Evolutionary conservation across 1,140 invertebrate genomes (phyloP).

Genomic region (Atopsyche davidsoni): DNA sequence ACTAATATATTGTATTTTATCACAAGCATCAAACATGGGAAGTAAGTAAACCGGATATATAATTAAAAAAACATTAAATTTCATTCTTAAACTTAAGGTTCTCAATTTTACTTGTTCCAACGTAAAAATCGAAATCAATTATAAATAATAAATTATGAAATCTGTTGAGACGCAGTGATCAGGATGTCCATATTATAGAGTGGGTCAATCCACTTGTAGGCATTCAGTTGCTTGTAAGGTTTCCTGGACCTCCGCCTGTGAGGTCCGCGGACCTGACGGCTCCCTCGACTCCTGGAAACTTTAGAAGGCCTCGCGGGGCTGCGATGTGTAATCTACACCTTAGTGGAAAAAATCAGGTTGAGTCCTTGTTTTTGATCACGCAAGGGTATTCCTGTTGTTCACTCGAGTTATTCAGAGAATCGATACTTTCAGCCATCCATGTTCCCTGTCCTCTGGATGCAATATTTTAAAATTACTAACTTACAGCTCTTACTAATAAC

Average conservation of each 20-base stretch:
- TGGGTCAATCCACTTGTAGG: no score
- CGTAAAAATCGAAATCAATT: background rate
- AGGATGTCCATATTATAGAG: constrained; percentile 5
- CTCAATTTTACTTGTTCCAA: no score
- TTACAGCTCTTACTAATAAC: no score
- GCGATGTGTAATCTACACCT: constrained; percentile 18
- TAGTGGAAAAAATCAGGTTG: background rate
- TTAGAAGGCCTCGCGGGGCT: constrained; percentile 12
- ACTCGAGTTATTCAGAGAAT: no score
- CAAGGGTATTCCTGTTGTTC: background rate
- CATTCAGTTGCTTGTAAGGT: constrained; percentile 13
- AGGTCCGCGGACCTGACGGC: constrained; percentile 16
- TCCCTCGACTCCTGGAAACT: constrained; percentile 22
- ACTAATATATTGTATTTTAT: no score
- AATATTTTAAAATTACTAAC: no score
- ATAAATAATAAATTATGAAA: background rate
- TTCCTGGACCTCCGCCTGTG: constrained; percentile 16
- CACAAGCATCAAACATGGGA: no score
- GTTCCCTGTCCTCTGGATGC: no score
- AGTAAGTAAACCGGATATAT: no score
- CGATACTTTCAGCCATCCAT: no score
- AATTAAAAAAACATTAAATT: no score
- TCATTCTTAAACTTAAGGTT: no score
- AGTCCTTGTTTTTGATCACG: background rate
- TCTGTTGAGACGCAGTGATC: background rate